Percentiles rank a stretch among this genome's conserved stretches.
Evolutionary conservation across 2,888 invertebrate genomes (phyloP).

Genomic region (Drosophila tripunctata): DNA sequence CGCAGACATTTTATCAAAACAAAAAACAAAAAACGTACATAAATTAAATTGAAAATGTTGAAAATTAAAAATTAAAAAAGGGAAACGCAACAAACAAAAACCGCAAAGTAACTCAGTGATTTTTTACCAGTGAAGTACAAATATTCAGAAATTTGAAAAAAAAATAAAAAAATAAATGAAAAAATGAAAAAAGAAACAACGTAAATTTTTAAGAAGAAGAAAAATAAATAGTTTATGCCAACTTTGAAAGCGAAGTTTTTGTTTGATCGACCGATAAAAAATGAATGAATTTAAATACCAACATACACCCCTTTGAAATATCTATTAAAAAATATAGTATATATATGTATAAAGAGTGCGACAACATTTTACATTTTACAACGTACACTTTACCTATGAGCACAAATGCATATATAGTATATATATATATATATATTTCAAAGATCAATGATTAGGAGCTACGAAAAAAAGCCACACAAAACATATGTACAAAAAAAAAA

Average conservation of each 20-base stretch:
- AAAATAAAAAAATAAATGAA: constrained; percentile 24
- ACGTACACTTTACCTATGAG: constrained; percentile 6
- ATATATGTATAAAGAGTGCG: constrained; percentile 16
- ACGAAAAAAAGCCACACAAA: constrained; percentile 2
- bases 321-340: constrained; percentile 22
- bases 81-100: constrained; percentile 47
- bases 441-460: background rate
- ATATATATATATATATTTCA: constrained; percentile 5
- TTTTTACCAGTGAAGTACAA: constrained; percentile 85
- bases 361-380: constrained; percentile 34
- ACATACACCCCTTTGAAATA: background rate
- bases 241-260: constrained; percentile 36
- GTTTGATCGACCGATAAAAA: constrained; percentile 26
- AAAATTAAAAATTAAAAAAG: constrained; percentile 26
- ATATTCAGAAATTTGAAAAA: constrained; percentile 75
- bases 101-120: constrained; percentile 84
- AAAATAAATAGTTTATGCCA: constrained; percentile 26
- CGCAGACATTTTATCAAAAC: constrained; percentile 50
- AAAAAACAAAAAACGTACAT: constrained; percentile 33
- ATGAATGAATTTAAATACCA: constrained; percentile 20
- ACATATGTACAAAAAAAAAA: constrained; percentile 9
- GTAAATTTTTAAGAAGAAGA: constrained; percentile 19
- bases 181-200: constrained; percentile 17
- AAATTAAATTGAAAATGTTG: constrained; percentile 15
- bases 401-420: constrained; percentile 12